Evolutionary conservation across 2,888 invertebrate species (phyloP).

Genomic region (Nomada ruficornis): DNA sequence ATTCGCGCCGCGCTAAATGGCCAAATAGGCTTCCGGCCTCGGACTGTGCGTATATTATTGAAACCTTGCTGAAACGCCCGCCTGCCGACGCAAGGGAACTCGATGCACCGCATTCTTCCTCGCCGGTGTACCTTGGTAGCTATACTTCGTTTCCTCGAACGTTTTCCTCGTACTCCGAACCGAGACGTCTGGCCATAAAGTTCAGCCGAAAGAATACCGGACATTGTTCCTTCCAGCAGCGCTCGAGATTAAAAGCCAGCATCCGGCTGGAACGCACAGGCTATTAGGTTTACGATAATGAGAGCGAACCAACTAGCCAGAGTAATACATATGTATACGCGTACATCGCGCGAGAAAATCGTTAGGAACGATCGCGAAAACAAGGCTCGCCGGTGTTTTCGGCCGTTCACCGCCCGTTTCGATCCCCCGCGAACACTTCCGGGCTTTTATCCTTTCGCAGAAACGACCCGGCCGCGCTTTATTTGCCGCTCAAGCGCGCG

Average conservation of each 20-base stretch:
- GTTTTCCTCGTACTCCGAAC: neutral
- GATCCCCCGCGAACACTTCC: neutral
- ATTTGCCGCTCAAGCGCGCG: constrained; percentile 5
- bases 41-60: neutral
- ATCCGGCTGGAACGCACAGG: neutral
- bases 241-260: constrained; percentile 27
- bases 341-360: neutral
- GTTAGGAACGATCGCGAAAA: constrained; percentile 2
- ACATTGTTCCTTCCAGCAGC: constrained; percentile 8
- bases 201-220: neutral
- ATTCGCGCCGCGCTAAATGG: neutral
- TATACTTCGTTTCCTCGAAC: neutral
- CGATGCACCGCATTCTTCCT: neutral
- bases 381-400: no score
- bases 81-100: neutral
- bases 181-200: constrained; percentile 24
- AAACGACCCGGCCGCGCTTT: constrained; percentile 1
- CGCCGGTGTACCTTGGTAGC: neutral
- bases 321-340: no score
- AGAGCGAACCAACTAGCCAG: neutral
- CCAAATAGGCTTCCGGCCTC: neutral
- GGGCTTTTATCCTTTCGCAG: constrained; percentile 8
- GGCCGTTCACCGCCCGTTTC: neutral
- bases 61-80: neutral
- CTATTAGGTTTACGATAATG: constrained; percentile 24